A percentile compares a stretch with the other conserved stretches of the same genome.
phyloP scores from a whole-genome alignment of 2,797 vertebrate genomes.

The Crocidura indochinensis region DNA sequence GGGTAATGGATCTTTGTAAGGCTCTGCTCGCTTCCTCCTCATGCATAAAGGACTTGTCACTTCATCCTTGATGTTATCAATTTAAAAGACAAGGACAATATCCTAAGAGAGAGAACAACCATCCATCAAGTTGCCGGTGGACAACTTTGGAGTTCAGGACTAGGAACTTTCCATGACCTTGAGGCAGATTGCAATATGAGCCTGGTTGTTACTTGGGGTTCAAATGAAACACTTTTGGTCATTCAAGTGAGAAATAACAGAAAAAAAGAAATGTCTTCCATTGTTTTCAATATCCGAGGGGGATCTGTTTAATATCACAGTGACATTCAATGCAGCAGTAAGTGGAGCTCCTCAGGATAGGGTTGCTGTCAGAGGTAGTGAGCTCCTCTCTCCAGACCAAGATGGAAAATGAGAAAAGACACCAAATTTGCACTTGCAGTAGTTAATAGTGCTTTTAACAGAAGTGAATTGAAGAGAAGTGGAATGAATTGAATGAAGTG shows the following conservation, averaged over 20 bases:
- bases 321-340: background rate
- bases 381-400: background rate
- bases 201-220: constrained; percentile 8
- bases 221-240: constrained; percentile 36
- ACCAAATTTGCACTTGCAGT: background rate
- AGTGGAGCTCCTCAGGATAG: background rate
- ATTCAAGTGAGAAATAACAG: constrained; percentile 32
- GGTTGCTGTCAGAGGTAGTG: background rate
- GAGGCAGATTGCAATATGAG: background rate
- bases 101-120: constrained; percentile 58
- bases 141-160: constrained; percentile 40
- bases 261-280: constrained; percentile 26
- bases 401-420: background rate
- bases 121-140: constrained; percentile 35
- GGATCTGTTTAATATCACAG: background rate
- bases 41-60: constrained; percentile 53
- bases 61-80: constrained; percentile 63
- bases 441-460: background rate
- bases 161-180: constrained; percentile 52
- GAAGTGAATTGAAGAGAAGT: constrained; percentile 4
- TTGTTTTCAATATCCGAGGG: background rate
- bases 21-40: constrained; percentile 5
- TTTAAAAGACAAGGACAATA: constrained; percentile 53
- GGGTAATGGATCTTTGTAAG: background rate
- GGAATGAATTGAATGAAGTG: background rate